Conservation (phyloP, 2,888 invertebrate species). For the Xiphydria camelus region DNA sequence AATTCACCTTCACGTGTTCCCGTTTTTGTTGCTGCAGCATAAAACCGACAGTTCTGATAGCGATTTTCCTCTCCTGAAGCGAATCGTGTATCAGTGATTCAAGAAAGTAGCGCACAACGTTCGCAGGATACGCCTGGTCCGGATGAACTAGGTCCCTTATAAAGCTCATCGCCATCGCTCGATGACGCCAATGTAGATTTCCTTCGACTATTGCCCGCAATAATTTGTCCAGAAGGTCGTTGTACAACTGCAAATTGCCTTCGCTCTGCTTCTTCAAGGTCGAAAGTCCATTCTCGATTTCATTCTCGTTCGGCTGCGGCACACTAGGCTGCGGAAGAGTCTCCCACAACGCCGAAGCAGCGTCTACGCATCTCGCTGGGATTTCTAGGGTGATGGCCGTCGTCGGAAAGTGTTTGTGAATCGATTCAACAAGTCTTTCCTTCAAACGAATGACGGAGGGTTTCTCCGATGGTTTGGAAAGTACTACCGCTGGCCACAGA, state of each 20-base stretch:
- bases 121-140: constrained; percentile 68
- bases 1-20: constrained; percentile 56
- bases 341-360: constrained; percentile 60
- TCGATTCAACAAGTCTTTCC: constrained; percentile 61
- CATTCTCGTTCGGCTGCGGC: constrained; percentile 50
- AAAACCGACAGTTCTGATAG: constrained; percentile 65
- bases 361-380: constrained; percentile 60
- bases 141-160: constrained; percentile 73
- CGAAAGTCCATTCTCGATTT: constrained; percentile 54
- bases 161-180: constrained; percentile 74
- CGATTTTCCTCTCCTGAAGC: constrained; percentile 76
- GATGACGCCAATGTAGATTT: constrained; percentile 78
- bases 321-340: constrained; percentile 53
- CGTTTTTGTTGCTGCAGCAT: constrained; percentile 75
- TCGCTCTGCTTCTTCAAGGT: constrained; percentile 55
- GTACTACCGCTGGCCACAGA: constrained; percentile 79
- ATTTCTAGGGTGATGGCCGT: constrained; percentile 65
- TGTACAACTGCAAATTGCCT: constrained; percentile 61
- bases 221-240: constrained; percentile 59
- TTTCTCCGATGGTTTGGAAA: constrained; percentile 83
- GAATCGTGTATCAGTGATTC: constrained; percentile 75
- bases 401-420: constrained; percentile 67
- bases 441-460: constrained; percentile 71
- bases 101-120: constrained; percentile 68
- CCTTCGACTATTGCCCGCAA: constrained; percentile 63